Conservation (phyloP, 1,140 invertebrate genomes). For the Caerostris extrusa region DNA sequence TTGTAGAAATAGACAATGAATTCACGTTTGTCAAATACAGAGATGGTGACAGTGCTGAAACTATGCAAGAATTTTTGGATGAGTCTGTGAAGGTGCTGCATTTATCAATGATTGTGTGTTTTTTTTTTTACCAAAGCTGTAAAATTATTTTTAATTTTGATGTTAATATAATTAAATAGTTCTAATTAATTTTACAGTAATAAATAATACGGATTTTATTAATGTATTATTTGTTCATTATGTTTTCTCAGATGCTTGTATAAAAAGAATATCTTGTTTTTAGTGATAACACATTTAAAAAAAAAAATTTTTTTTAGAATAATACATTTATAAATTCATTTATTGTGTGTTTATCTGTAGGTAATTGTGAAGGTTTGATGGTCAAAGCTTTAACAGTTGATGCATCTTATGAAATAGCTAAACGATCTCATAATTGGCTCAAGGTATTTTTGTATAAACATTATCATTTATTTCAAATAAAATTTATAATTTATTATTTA, state of each 20-base stretch:
- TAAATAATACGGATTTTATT: not conserved
- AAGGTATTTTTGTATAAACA: conserved; percentile 84
- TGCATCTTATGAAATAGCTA: conserved; percentile 98
- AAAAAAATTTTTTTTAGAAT: too few species aligned
- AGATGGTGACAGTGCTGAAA: conserved; percentile 91
- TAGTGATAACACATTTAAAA: too few species aligned
- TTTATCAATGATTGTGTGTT: not conserved
- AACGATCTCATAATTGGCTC: conserved; percentile 97
- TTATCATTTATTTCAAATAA: not conserved
- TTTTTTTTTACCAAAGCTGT: not conserved
- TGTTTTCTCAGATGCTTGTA: too few species aligned
- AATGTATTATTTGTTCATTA: conserved; percentile 59
- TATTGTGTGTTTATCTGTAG: conserved; percentile 81
- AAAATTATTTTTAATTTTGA: conserved; percentile 16
- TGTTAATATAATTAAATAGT: not conserved
- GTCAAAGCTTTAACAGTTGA: conserved; percentile 97
- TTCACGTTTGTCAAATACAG: conserved; percentile 94
- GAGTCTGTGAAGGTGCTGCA: conserved; percentile 91
- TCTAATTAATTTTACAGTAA: not conserved
- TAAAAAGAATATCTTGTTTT: too few species aligned
- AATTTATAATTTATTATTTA: not conserved
- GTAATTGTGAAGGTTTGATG: conserved; percentile 99
- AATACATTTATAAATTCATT: too few species aligned
- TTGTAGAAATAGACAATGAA: conserved; percentile 87
- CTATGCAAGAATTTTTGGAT: conserved; percentile 96